A percentile compares a stretch with the other conserved stretches of the same genome.
Conservation (phyloP, 2,888 invertebrate species). For the Troides aeacus region DNA sequence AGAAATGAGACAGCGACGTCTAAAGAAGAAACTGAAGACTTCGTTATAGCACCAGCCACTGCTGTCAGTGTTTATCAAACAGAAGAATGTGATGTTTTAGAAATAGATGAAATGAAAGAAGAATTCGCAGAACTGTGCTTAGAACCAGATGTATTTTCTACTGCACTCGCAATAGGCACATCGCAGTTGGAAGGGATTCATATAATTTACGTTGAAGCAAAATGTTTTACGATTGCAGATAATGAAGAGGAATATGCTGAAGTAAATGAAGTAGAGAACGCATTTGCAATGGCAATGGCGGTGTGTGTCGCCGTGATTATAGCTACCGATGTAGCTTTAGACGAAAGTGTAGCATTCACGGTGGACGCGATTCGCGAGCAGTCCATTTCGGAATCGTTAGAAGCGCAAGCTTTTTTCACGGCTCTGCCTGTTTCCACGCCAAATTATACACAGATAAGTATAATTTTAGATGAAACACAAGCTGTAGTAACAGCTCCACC, state of each 20-base stretch:
- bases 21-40: constrained; percentile 4
- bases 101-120: background rate
- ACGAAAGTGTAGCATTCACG: no score
- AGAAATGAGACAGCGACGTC: background rate
- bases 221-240: background rate
- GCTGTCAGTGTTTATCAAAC: background rate
- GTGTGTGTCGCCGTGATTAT: background rate
- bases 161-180: background rate
- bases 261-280: background rate
- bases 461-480: no score
- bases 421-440: no score
- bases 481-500: no score
- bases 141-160: constrained; percentile 13
- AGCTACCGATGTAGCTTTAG: no score
- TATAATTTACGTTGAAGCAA: constrained; percentile 3
- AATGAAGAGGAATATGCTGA: constrained; percentile 2
- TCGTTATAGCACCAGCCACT: background rate
- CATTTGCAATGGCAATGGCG: constrained; percentile 1
- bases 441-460: no score
- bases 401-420: no score
- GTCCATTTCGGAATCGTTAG: no score
- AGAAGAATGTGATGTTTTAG: constrained; percentile 10
- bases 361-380: no score
- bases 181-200: background rate
- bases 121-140: constrained; percentile 2